Percentiles rank a stretch among this genome's conserved stretches.
phyloP scores from a whole-genome alignment of 2,113 vertebrate genomes.

The Mesocricetus auratus region DNA sequence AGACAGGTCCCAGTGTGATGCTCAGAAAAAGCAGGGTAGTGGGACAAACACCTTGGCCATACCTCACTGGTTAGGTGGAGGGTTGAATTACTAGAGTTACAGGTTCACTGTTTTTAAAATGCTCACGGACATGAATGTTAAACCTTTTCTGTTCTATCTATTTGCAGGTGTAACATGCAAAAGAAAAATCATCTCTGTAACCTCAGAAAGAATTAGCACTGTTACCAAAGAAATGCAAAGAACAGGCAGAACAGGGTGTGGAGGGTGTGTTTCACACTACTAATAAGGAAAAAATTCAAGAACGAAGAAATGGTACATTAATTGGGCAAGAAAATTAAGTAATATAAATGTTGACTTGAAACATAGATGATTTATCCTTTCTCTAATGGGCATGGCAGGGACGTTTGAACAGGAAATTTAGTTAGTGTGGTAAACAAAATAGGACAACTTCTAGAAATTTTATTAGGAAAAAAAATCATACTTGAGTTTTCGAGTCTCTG shows the following conservation, averaged over 20 bases:
- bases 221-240: neutral
- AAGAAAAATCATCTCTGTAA: neutral
- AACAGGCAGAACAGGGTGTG: neutral
- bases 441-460: neutral
- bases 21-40: neutral
- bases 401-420: neutral
- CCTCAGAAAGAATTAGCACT: neutral
- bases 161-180: neutral
- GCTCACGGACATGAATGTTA: neutral
- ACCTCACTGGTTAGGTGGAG: neutral
- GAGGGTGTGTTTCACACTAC: neutral
- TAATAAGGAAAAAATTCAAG: neutral
- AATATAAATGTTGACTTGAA: neutral
- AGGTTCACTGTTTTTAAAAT: neutral
- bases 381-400: neutral
- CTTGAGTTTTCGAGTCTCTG: neutral
- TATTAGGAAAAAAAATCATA: neutral
- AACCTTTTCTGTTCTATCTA: neutral
- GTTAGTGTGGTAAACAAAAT: neutral
- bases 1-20: neutral
- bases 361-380: neutral
- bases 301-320: neutral
- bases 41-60: neutral
- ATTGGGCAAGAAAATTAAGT: neutral
- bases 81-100: neutral